Evolutionary conservation across 2,888 invertebrate species (phyloP).

Genomic region (Neoscelio sp.): DNA sequence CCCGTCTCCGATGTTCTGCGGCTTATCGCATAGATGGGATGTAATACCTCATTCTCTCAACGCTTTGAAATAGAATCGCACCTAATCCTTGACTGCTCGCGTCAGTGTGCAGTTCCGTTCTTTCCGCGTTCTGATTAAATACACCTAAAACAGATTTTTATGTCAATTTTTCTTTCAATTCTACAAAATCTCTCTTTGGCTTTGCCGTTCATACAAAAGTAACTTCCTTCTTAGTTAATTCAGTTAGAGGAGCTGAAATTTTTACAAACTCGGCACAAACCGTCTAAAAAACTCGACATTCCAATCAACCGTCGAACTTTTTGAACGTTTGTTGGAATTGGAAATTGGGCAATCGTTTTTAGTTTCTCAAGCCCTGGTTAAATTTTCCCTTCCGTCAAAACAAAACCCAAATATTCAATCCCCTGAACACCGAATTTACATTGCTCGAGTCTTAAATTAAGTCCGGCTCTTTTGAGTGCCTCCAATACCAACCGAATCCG

Average conservation of each 20-base stretch:
- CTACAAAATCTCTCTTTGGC: neutral
- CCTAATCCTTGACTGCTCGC: conserved; percentile 5
- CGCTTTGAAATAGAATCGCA: conserved; percentile 57
- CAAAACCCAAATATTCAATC: conserved; percentile 73
- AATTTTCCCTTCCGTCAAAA: conserved; percentile 47
- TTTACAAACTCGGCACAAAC: conserved; percentile 20
- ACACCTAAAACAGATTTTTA: neutral
- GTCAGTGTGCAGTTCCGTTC: conserved; percentile 46
- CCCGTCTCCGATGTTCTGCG: conserved; percentile 29
- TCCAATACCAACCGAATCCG: neutral
- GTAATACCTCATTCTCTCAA: conserved; percentile 46
- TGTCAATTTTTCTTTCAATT: neutral
- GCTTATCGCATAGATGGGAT: conserved; percentile 69
- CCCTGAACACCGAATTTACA: no score
- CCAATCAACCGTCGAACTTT: conserved; percentile 65
- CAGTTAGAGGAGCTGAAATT: conserved; percentile 55
- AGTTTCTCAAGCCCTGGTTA: conserved; percentile 67
- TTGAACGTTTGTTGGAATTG: conserved; percentile 56
- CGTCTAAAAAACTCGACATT: conserved; percentile 59
- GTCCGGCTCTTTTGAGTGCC: neutral
- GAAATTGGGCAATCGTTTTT: conserved; percentile 64
- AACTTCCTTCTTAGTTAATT: conserved; percentile 18
- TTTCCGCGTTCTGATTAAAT: neutral
- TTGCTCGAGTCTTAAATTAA: no score
- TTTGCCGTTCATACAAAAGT: conserved; percentile 26